Evolutionary conservation across 2,888 invertebrate genomes (phyloP), one percentile per base, ranked within the genome.

Genomic region (Caradrina kadenii): DNA sequence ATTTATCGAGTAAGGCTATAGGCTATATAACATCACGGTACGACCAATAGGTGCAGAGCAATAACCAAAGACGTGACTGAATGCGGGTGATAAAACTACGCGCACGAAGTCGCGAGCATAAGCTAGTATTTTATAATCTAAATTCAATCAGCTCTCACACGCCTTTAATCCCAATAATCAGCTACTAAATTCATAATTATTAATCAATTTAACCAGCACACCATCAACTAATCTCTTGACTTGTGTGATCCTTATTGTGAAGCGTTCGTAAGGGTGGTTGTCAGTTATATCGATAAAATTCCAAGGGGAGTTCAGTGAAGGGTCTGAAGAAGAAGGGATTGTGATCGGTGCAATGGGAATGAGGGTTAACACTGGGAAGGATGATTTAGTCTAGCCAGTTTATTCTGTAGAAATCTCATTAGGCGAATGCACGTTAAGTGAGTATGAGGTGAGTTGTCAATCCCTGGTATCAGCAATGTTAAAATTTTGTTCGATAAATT

Each of bases 221-320:
- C 60, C 59, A 53, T 52, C 69, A 21, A 63, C 31, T 65, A 72
- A 73, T 79, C 69, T 68, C 31, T 53, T 79, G 79, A 81, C 73
- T 68, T 49, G 50, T 79, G 73, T 83, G 76, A 81, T 81, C 80
- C 73, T 52, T 56, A 61, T 75, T 61, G 64, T 59, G 35, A 62
- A 62, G 61, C 65, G 58, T 48, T 53, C 15, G 52, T 56, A 56
- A 76, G 71, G 79, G 79, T 61, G 77, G 71, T 69, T 67, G 63
- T 68, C 61, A 52, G 45, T 42, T 55, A 31, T 39, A 63, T 26
- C 15, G 80, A 71, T 77, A 56, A 15, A 21, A 72, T 62, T 63
- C 78, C 3, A 55, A 35, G 22, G 78, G 81, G 80, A 68, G 42
- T 63, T 17, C 4, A 48, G 56, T 65, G 69, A 54, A 61, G 70